These are phyloP conservation scores for Pseudochaenichthys georgianus DNA, from an alignment of 2,797 vertebrate species.

Conservation along the genomic window DNA sequence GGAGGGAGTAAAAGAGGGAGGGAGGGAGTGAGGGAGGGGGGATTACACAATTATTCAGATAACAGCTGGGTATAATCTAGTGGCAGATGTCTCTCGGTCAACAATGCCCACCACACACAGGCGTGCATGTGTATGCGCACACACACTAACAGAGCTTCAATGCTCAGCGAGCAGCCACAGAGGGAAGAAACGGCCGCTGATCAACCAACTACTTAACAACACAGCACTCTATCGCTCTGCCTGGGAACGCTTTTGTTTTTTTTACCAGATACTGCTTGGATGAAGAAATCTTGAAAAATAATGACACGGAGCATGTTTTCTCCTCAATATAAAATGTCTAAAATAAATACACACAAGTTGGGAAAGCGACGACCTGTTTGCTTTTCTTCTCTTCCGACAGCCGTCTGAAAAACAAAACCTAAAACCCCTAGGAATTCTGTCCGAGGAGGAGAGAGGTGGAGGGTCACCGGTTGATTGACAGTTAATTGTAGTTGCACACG, in stretches of 20 bases:
- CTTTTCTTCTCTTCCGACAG: slow-evolving; percentile 54
- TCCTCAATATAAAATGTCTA: slow-evolving; percentile 13
- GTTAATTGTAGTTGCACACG: slow-evolving; percentile 63
- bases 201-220: slow-evolving; percentile 34
- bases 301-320: slow-evolving; percentile 13
- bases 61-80: slow-evolving; percentile 91
- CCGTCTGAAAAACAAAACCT: slow-evolving; percentile 67
- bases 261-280: not conserved
- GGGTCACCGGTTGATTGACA: slow-evolving; percentile 74
- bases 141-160: slow-evolving; percentile 59
- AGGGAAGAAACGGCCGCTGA: slow-evolving; percentile 22
- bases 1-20: slow-evolving; percentile 38
- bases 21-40: slow-evolving; percentile 38
- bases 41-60: slow-evolving; percentile 89
- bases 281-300: slow-evolving; percentile 38
- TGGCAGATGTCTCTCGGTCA: slow-evolving; percentile 89
- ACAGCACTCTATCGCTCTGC: slow-evolving; percentile 13
- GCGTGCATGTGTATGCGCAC: slow-evolving; percentile 48
- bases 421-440: slow-evolving; percentile 75
- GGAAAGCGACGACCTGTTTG: slow-evolving; percentile 65
- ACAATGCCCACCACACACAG: slow-evolving; percentile 85
- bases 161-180: slow-evolving; percentile 43
- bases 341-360: slow-evolving; percentile 23
- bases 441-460: slow-evolving; percentile 52
- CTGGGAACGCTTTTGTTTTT: slow-evolving; percentile 20